Percentiles rank a stretch among this genome's conserved stretches.
These are phyloP conservation scores for Nannoperca obscura DNA, from an alignment of 2,797 vertebrate genomes.

Conservation along the genomic window DNA sequence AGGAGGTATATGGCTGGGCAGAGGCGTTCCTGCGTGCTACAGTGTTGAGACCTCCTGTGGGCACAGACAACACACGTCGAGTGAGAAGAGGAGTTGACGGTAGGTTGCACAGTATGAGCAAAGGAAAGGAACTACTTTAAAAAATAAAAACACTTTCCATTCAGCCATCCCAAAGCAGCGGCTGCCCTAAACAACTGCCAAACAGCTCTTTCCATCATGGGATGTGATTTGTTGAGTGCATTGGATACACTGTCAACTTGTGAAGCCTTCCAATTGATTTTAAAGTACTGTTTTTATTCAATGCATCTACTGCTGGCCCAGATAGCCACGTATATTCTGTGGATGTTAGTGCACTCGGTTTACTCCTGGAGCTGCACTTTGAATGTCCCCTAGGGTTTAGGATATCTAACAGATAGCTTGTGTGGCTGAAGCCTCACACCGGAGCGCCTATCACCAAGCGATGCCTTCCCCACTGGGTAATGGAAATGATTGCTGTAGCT, in stretches of 20 bases:
- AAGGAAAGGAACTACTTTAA: slow-evolving; percentile 38
- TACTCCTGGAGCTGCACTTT: slow-evolving; percentile 12
- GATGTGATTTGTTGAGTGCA: slow-evolving; percentile 42
- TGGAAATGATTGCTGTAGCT: slow-evolving; percentile 45
- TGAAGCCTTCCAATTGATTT: slow-evolving; percentile 25
- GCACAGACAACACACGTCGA: slow-evolving; percentile 9
- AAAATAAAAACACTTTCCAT: slow-evolving; percentile 38
- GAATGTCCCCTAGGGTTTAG: slow-evolving; percentile 31
- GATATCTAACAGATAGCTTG: slow-evolving; percentile 29
- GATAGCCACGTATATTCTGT: neutral
- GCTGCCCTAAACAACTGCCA: slow-evolving; percentile 1
- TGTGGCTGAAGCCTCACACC: slow-evolving; percentile 36
- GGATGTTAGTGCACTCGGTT: neutral
- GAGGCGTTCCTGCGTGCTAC: slow-evolving; percentile 11
- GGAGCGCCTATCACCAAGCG: slow-evolving; percentile 20
- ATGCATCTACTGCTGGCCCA: slow-evolving; percentile 1
- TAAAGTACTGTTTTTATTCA: slow-evolving; percentile 30
- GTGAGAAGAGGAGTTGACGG: slow-evolving; percentile 20
- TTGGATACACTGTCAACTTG: slow-evolving; percentile 17
- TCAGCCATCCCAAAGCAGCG: slow-evolving; percentile 10
- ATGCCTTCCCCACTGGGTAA: slow-evolving; percentile 36
- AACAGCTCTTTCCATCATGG: slow-evolving; percentile 9
- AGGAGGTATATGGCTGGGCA: slow-evolving; percentile 17
- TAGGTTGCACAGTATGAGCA: slow-evolving; percentile 4
- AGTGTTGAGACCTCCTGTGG: slow-evolving; percentile 15